phyloP scores from a whole-genome alignment of 2,888 invertebrate species.

The Sarcophaga variegata region DNA sequence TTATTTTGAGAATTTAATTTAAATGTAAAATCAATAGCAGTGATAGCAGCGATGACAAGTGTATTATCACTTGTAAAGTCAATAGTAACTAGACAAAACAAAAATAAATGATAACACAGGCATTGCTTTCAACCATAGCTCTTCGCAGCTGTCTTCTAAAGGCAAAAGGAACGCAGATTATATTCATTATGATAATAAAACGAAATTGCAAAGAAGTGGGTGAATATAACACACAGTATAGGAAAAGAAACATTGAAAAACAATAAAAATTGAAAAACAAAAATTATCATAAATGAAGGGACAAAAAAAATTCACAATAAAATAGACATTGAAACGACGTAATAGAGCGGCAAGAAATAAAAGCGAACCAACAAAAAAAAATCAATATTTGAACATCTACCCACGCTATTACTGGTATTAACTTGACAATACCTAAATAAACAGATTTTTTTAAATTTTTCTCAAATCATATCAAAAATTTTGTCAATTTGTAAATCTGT shows the following conservation, averaged over 20 bases:
- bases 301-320: too few relatives aligned
- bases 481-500: background rate
- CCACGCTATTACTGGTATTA: background rate
- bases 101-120: constrained; percentile 7
- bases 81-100: constrained; percentile 43
- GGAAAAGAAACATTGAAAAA: too few relatives aligned
- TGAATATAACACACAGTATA: too few relatives aligned
- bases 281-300: too few relatives aligned
- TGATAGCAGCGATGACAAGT: constrained; percentile 64
- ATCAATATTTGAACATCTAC: constrained; percentile 2
- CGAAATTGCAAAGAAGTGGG: constrained; percentile 41
- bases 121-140: too few relatives aligned
- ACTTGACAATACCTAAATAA: background rate
- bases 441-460: background rate
- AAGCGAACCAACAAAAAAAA: too few relatives aligned
- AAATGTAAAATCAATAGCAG: constrained; percentile 50
- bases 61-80: constrained; percentile 69
- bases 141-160: too few relatives aligned
- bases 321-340: too few relatives aligned
- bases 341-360: too few relatives aligned
- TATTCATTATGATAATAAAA: constrained; percentile 61
- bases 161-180: background rate
- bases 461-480: background rate
- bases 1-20: constrained; percentile 11
- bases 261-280: too few relatives aligned